A percentile compares a stretch with the other conserved stretches of the same genome.
These are phyloP conservation scores for Corythornis cristatus DNA, from an alignment of 2,113 vertebrate genomes.

Conservation along the genomic window DNA sequence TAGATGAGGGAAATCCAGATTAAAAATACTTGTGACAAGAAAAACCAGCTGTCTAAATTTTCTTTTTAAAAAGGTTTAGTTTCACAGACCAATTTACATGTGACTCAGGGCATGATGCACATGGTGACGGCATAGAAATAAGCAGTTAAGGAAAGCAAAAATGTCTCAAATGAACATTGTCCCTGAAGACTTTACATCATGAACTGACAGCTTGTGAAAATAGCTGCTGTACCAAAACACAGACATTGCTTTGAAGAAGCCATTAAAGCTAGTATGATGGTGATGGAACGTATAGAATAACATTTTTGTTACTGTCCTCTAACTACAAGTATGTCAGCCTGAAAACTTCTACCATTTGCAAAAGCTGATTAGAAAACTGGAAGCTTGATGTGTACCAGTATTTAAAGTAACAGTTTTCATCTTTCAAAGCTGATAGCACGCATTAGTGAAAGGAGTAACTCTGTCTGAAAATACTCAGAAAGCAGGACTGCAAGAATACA, in stretches of 20 bases:
- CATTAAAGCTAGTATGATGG: background rate
- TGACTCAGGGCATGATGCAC: background rate
- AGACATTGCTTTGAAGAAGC: background rate
- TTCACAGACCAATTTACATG: background rate
- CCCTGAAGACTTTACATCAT: background rate
- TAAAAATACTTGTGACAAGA: slow-evolving; percentile 34
- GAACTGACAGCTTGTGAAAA: background rate
- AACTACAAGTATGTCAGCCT: background rate
- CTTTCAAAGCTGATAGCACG: background rate
- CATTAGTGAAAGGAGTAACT: background rate
- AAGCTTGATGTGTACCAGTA: background rate
- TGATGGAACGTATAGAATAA: background rate
- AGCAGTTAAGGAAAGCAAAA: background rate
- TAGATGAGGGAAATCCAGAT: slow-evolving; percentile 26
- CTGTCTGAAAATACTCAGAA: background rate
- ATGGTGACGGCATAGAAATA: background rate
- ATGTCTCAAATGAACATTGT: background rate
- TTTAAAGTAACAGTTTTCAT: background rate
- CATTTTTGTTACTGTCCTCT: background rate
- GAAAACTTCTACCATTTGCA: background rate
- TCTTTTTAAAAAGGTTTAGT: background rate
- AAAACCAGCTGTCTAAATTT: accelerated
- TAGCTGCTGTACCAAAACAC: background rate
- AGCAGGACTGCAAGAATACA: background rate
- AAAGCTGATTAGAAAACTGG: background rate